Evolutionary conservation across 1,140 invertebrate species (phyloP), one percentile per base, ranked within the genome.

Genomic region (Panagrolaimus sp.): DNA sequence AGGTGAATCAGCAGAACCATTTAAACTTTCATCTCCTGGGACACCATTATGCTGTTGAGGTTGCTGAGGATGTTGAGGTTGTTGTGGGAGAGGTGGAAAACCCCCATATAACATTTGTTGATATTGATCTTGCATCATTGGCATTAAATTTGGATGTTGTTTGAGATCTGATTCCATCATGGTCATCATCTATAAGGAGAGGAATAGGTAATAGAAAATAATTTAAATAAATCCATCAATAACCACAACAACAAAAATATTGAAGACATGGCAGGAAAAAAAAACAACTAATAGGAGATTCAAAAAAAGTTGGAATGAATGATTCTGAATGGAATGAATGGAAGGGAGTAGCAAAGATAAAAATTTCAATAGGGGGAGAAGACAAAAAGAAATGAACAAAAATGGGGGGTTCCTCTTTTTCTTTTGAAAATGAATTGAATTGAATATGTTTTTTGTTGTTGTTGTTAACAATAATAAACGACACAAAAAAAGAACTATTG

Each of bases 111-210:
- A 16, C 51, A 57, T 57, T 11, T 57, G 27, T 9, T 57, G 20
- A 20, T 57, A 57, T 27, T 57, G 51, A 57, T 57, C 51, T 25
- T 13, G 51, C 51, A 57, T 57, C 20, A 57, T 20, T 38, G 31
- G 31, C 11, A 57, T 20, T 25, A 25, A 27, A 9, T 20, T 20
- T 25, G 51, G 51, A 11, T 20, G 51, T n/a, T n/a, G n/a, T 57
- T 57, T 57, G 9, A 57, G 51, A 27, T 57, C 51, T 20, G n/a
- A n/a, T n/a, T 57, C 51, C 51, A 57, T 57, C 51, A 57, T 57
- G 9, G 51, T 57, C 51, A 57, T 57, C 51, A 57, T 57, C 51
- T 57, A 27, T 13, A 57, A 57, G 20, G 8, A 2, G n/a, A n/a
- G n/a, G 20, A 27, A 25, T 57, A 16, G 27, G 47, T 23, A 48